Base-by-base conservation (phyloP, 2,113 vertebrate species). In the Sisor rabdophorus region DNA sequence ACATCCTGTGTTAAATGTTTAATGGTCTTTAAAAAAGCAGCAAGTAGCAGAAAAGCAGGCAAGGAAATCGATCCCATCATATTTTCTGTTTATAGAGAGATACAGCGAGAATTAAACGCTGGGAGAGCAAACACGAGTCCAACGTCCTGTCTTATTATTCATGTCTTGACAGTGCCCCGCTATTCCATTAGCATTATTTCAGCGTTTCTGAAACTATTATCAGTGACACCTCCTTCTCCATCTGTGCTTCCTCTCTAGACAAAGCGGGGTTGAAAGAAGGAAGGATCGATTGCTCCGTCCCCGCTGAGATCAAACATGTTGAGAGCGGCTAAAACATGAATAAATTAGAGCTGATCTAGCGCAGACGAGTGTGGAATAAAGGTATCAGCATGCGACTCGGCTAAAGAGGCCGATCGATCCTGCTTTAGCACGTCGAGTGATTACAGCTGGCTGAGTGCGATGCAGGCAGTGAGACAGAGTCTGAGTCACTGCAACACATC, bases 341-440 rank as follows among this genome's bases (percentile, higher is more conserved):
- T 74, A 63, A 75, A 81, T 81, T 70, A 70, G 32, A 67, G 53
- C 71, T 56, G 80, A 78, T 70, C 67, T 20, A 17, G 17, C 30
- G 55, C 56, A 77, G 70, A 54, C 75, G 53, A 63, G 80, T 63
- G 63, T 64, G 30, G 71, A 64, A 73, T 64, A 69, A 68, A 81
- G 64, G 80, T 52, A 77, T 75, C 64, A 74, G 61, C 63, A 73
- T 73, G 75, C 70, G 61, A 70, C 32, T 26, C 20, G 47, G 70
- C 24, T 61, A 47, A 67, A 61, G 75, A 73, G 76, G 53, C 47
- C n/a, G 50, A 69, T 81, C 59, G 71, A 77, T 81, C 75, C 56
- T n/a, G 44, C 32, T 48, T 50, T 22, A 74, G 63, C 16, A 54
- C 16, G 20, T 53, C 52, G 13, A 72, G 58, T 78, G 71, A 81